Evolutionary conservation across 92 coral and sea anemone species (phyloP).

Genomic region (Palythoa heliodiscus): DNA sequence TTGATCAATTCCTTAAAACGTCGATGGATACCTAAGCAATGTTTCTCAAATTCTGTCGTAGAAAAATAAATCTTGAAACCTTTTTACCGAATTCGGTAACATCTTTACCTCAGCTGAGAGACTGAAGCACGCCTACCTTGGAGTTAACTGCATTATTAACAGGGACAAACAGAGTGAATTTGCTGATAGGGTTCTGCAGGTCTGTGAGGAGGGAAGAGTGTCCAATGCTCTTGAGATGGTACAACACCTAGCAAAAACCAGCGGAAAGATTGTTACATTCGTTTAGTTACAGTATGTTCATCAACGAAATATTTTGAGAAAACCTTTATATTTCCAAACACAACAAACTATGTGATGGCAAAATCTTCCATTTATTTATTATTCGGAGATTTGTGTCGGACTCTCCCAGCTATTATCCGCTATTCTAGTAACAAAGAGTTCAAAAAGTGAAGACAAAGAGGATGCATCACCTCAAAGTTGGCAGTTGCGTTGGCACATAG

Average conservation of each 20-base stretch:
- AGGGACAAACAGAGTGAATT: constrained; percentile 90
- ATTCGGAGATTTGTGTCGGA: not conserved
- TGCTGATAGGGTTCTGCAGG: constrained; percentile 47
- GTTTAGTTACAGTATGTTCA: too few species aligned
- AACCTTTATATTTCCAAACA: not conserved
- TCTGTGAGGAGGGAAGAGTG: constrained; percentile 49
- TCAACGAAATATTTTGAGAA: not conserved
- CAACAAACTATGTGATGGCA: too few species aligned
- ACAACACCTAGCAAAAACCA: constrained; percentile 57
- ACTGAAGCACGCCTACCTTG: constrained; percentile 52
- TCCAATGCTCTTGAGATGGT: constrained; percentile 43
- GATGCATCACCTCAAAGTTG: too few species aligned
- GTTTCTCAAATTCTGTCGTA: too few species aligned
- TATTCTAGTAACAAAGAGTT: not conserved
- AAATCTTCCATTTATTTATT: too few species aligned
- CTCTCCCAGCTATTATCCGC: not conserved
- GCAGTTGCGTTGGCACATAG: too few species aligned
- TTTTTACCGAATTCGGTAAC: too few species aligned
- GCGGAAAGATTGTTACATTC: not conserved
- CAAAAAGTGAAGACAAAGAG: too few species aligned
- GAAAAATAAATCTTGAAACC: too few species aligned
- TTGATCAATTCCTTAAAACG: too few species aligned
- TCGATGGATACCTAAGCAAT: too few species aligned
- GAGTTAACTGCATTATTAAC: constrained; percentile 67
- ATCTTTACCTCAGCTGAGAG: too few species aligned